Base-by-base conservation (phyloP, 2,888 invertebrate genomes). In the Cerastoderma edule region DNA sequence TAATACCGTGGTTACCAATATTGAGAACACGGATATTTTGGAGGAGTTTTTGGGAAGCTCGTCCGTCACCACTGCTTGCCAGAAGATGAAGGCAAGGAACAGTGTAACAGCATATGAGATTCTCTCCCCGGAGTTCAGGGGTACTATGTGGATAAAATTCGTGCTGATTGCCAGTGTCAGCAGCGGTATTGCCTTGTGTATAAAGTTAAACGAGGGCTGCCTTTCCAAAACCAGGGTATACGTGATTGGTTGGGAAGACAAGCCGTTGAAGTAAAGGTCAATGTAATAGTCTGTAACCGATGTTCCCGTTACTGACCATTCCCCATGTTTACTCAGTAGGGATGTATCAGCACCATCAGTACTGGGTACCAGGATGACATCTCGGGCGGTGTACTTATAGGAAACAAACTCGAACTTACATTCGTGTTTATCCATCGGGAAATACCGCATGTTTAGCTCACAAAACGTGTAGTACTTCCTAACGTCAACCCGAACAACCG, bases 341-440 rank as follows among this genome's bases (percentile, higher is more conserved):
- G 13, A 22, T 19, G 39, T 24, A 10, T 35, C n/a, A 10, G 27
- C 60, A 24, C 27, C 39, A 22, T 35, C 3, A 27, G 24, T 1
- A 22, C 22, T 24, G 8, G 60, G 60, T 8, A 39, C 60, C 22
- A 60, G n/a, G 8, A 6, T 39, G 24, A 60, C 10, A 3, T 60
- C 39, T 1, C n/a, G 22, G 4, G 22, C 0, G 8, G 60, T 35
- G 13, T 60, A 27, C 1, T 32, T 22, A 16, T 27, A 35, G 22
- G 60, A 60, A 5, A 60, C 32, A n/a, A 60, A 60, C 39, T 60
- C 60, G 39, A 60, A 60, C 35, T 19, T 27, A 39, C 60, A 60
- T 1, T 39, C 33, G 24, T 60, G 60, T 60, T 60, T 39, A 24
- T 60, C 60, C 13, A 22, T 27, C 6, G 60, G 60, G 39, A 39